Base-by-base conservation (phyloP, 2,113 vertebrate species). In the Spea multiplicata region DNA sequence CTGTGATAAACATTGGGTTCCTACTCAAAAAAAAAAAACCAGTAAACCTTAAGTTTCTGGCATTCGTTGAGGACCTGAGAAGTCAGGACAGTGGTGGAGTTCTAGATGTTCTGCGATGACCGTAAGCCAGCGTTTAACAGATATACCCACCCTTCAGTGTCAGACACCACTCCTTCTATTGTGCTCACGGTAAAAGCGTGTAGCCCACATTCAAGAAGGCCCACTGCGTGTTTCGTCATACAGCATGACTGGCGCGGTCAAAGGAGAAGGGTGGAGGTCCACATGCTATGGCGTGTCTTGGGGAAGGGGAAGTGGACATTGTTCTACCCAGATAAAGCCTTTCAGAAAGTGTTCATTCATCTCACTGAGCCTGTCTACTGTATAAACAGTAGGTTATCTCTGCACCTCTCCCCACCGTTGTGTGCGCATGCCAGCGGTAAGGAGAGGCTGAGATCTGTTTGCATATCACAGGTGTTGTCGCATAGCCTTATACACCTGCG, bases 361-460 rank as follows among this genome's bases (percentile, higher is more conserved):
- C 66, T 52, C 57, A 70, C 67, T 77, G 65, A 68, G 2, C 4
- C 13, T 77, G 53, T 77, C 75, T n/a, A 7, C 68, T 77, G 68
- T 77, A 62, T 70, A 61, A 70, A 53, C 17, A 44, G 8, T 8
- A 61, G 61, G 61, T 75, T 75, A 67, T 59, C 46, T 45, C 8
- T 3, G 46, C 3, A 8, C 75, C 75, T 44, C 66, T 49, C 75
- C 75, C 57, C 49, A 14, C 7, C 9, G 14, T 8, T 48, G 66
- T 69, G 66, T 57, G 53, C 45, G 16, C 50, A 69, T 44, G 74
- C 8, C 44, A 48, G 17, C n/a, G 44, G 13, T 45, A 44, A 70
- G 75, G 75, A 70, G 75, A 50, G 75, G 75, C 30, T 30, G 30
- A 30, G 30, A 30, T 30, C 30, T 30, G 30, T 30, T 30, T 30